These are phyloP conservation scores for Hirtodrosophila cameraria DNA, from an alignment of 2,888 invertebrate genomes.

Conservation along the genomic window DNA sequence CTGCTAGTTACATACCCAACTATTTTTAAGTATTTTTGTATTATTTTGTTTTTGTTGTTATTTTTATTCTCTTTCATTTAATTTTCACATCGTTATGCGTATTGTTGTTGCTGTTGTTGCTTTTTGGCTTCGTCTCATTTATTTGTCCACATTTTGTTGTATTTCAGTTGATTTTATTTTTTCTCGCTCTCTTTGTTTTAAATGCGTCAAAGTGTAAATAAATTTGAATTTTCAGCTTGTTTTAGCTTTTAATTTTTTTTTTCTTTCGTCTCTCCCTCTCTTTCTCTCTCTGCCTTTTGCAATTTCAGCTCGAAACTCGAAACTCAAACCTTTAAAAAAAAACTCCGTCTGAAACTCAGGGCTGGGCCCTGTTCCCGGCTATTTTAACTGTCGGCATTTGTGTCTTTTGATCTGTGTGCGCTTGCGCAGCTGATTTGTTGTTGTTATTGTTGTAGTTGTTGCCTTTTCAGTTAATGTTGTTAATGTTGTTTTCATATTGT, in stretches of 20 bases:
- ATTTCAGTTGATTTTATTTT: conserved; percentile 36
- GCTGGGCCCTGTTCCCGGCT: conserved; percentile 23
- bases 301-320: conserved; percentile 50
- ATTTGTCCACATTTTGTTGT: conserved; percentile 68
- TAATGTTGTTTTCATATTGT: conserved; percentile 70
- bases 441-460: conserved; percentile 44
- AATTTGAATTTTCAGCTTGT: conserved; percentile 81
- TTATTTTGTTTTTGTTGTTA: conserved; percentile 6
- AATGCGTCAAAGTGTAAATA: conserved; percentile 81
- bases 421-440: conserved; percentile 79
- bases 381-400: conserved; percentile 59
- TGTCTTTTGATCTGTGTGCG: conserved; percentile 75
- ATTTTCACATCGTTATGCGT: conserved; percentile 77
- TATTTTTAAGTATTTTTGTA: conserved; percentile 40
- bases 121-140: conserved; percentile 64
- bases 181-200: conserved; percentile 72
- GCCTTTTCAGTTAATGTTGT: conserved; percentile 62
- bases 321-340: too few species aligned
- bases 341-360: conserved; percentile 10
- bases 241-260: conserved; percentile 69
- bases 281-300: conserved; percentile 47
- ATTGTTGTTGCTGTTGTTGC: conserved; percentile 36
- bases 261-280: too few species aligned
- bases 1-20: conserved; percentile 57
- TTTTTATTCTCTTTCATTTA: conserved; percentile 65